Conservation (phyloP, 2,113 vertebrate species). For the Trichomycterus rosablanca region DNA sequence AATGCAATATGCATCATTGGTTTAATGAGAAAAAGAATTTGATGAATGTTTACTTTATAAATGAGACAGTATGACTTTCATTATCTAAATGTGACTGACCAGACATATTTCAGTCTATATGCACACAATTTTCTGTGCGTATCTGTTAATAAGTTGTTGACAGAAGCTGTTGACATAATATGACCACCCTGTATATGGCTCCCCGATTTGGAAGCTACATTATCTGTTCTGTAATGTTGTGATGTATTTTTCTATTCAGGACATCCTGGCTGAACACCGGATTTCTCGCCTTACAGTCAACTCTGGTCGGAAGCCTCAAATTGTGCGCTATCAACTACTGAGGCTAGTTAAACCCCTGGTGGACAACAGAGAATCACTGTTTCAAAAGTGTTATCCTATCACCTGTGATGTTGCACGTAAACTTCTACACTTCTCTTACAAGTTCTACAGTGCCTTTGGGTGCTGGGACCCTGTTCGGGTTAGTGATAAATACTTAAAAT, state of each 20-base stretch:
- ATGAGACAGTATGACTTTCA: no score
- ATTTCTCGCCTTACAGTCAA: slow-evolving; percentile 68
- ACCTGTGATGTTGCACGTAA: slow-evolving; percentile 68
- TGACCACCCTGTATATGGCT: no score
- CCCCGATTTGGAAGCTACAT: not conserved
- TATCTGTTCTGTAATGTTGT: not conserved
- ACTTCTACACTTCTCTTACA: slow-evolving; percentile 77
- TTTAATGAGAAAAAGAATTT: no score
- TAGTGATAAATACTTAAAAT: not conserved
- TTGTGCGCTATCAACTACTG: slow-evolving; percentile 68
- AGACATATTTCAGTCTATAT: no score
- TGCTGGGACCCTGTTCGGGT: slow-evolving; percentile 88
- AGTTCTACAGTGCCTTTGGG: slow-evolving; percentile 79
- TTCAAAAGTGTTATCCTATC: slow-evolving; percentile 82
- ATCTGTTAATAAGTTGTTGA: no score
- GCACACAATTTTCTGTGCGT: no score
- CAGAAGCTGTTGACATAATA: no score
- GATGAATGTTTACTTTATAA: no score
- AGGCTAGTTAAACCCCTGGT: slow-evolving; percentile 69
- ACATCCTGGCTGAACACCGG: slow-evolving; percentile 71
- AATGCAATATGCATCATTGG: no score
- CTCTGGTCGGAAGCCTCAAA: slow-evolving; percentile 61
- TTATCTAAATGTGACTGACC: no score
- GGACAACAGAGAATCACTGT: slow-evolving; percentile 80
- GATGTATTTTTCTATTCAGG: slow-evolving; percentile 63